These are phyloP conservation scores for Acrocephalus kingi DNA, from an alignment of 2,113 vertebrate genomes.

Conservation along the genomic window DNA sequence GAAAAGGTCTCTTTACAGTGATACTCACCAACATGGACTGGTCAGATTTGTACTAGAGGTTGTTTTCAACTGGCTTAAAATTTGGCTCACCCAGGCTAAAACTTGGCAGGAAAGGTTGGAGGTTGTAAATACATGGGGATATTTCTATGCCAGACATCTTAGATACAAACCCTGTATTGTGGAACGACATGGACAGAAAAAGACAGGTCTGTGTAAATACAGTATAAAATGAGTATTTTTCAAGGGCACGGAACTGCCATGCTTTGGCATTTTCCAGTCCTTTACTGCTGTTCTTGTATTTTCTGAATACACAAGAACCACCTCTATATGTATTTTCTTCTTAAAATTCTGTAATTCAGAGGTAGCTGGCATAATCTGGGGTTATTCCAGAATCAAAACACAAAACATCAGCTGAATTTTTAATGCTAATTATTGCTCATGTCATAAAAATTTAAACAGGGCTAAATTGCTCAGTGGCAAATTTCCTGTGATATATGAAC, in stretches of 20 bases:
- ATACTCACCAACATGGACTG: not conserved
- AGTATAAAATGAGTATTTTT: not conserved
- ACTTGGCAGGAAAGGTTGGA: not conserved
- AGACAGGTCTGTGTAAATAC: not conserved
- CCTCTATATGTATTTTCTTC: not conserved
- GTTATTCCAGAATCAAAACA: not conserved
- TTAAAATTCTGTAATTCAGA: not conserved
- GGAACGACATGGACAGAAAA: not conserved
- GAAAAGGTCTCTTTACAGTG: not conserved
- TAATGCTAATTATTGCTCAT: not conserved
- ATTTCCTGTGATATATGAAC: not conserved
- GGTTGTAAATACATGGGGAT: not conserved
- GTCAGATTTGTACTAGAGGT: not conserved
- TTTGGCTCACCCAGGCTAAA: not conserved
- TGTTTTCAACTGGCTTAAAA: not conserved
- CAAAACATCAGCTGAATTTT: not conserved
- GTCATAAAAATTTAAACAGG: not conserved
- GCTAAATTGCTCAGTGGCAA: not conserved
- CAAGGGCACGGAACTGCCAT: not conserved
- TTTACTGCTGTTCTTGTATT: not conserved
- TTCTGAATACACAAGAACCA: not conserved
- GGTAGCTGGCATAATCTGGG: not conserved
- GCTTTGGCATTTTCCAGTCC: not conserved
- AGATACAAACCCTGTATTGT: not conserved
- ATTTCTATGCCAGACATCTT: not conserved